These are phyloP conservation scores for Amphipoea lucens DNA, from an alignment of 2,888 invertebrate species.

Conservation along the genomic window DNA sequence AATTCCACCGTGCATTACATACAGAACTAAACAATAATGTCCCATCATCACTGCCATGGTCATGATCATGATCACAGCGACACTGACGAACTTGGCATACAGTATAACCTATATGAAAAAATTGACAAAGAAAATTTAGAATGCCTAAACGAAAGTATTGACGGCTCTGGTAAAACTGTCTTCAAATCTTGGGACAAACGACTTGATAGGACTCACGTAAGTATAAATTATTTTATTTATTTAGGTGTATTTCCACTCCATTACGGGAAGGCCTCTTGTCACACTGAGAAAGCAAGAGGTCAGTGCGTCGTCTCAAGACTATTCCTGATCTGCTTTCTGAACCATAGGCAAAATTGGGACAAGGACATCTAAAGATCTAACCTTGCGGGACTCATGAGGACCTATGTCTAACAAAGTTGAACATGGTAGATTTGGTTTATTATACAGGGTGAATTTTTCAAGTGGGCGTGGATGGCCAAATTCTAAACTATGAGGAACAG, in stretches of 20 bases:
- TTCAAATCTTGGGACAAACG: slow-evolving; percentile 98
- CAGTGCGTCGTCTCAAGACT: not conserved
- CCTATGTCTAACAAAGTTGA: not conserved
- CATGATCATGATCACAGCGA: slow-evolving; percentile 91
- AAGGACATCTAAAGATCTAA: not conserved
- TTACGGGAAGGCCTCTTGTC: not conserved
- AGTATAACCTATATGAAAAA: slow-evolving; percentile 96
- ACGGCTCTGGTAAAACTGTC: slow-evolving; percentile 96
- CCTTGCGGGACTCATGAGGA: not conserved
- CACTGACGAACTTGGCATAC: slow-evolving; percentile 93
- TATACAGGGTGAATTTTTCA: too few relatives aligned
- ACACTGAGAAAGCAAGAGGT: not conserved
- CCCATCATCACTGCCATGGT: slow-evolving; percentile 91
- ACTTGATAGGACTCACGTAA: slow-evolving; percentile 93
- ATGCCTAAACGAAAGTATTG: slow-evolving; percentile 96
- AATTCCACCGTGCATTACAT: not conserved
- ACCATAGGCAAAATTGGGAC: not conserved
- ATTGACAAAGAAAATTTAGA: slow-evolving; percentile 96
- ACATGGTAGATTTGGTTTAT: not conserved
- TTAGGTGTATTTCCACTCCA: not conserved
- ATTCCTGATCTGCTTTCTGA: not conserved
- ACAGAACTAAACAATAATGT: slow-evolving; percentile 77
- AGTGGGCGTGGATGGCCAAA: too few relatives aligned
- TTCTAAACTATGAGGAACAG: too few relatives aligned
- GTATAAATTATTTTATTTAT: slow-evolving; percentile 44